Base-by-base conservation (phyloP, 1,140 invertebrate genomes). In the Dermatophagoides farinae region DNA sequence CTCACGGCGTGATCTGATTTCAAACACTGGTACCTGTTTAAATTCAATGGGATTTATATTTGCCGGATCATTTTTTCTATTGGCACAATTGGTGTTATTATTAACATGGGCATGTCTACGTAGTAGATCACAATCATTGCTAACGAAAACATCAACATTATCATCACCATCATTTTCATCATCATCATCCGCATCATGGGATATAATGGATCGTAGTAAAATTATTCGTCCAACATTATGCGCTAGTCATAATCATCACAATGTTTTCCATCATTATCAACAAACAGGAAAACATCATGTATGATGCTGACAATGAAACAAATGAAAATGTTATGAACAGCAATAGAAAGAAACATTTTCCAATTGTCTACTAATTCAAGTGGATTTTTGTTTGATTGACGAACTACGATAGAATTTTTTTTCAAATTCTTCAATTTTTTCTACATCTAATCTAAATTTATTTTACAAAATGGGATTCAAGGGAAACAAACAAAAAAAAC, bases 21-120 rank as follows among this genome's bases (percentile, higher is more conserved):
- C 53, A 16, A 14, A 23, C 23, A 25, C 18, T 38, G 61, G 59
- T 11, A 53, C 63, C 11, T 72, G 71, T 54, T 37, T 71, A 16
- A 71, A 69, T 53, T 65, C 68, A 38, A 66, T 70, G 20, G 67
- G 68, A 2, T 61, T 73, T 20, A 63, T 73, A 20, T 61, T 71
- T 25, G 70, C 69, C 47, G 67, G 67, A 46, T 67, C 67, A 22
- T 62, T 72, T n/a, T 72, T 74, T 63, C 63, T 74, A 5, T 63
- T 71, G 6, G 68, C 71, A 46, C 73, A 74, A 63, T 43, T 73
- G 39, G 67, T 70, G 5, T 64, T 74, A 18, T 63, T 75, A 12
- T 61, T 72, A 31, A 69, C 68, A 10, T 74, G 70, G 68, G 65
- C 69, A 8, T 72, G 68, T 64, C 58, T 74, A n/a, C 72, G 72